phyloP scores from a whole-genome alignment of 23 tunicate genomes.

The Botrylloides violaceus region DNA sequence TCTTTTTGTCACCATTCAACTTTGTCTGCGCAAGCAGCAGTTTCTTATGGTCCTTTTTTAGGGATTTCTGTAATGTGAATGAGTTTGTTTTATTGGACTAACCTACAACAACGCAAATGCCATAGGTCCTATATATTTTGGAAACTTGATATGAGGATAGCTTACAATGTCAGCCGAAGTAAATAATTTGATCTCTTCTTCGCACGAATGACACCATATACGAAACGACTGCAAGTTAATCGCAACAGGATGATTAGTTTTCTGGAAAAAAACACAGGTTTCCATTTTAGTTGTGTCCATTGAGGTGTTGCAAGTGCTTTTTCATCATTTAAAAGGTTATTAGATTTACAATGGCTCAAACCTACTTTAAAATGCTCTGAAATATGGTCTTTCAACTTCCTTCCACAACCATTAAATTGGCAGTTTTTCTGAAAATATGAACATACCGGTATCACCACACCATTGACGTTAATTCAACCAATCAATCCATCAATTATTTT shows the following conservation, averaged over 20 bases:
- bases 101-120: too few species aligned
- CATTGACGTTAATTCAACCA: background rate
- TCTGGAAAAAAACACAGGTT: constrained; percentile 17
- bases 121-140: background rate
- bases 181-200: constrained; percentile 44
- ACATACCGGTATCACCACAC: background rate
- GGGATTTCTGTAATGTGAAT: too few species aligned
- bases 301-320: too few species aligned
- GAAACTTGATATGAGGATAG: background rate
- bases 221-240: constrained; percentile 55
- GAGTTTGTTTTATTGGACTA: too few species aligned
- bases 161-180: constrained; percentile 56
- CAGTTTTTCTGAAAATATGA: constrained; percentile 38
- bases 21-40: too few species aligned
- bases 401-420: constrained; percentile 64
- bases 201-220: constrained; percentile 59
- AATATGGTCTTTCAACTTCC: constrained; percentile 45
- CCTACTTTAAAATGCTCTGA: constrained; percentile 50
- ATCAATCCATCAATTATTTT: too few species aligned
- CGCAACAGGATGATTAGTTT: constrained; percentile 39
- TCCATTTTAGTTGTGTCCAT: too few species aligned
- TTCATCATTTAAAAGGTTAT: too few species aligned
- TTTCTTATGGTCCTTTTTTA: too few species aligned
- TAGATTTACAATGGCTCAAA: too few species aligned
- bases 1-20: too few species aligned